Base-by-base conservation (phyloP, 2,113 vertebrate species). In the Propithecus coquereli region DNA sequence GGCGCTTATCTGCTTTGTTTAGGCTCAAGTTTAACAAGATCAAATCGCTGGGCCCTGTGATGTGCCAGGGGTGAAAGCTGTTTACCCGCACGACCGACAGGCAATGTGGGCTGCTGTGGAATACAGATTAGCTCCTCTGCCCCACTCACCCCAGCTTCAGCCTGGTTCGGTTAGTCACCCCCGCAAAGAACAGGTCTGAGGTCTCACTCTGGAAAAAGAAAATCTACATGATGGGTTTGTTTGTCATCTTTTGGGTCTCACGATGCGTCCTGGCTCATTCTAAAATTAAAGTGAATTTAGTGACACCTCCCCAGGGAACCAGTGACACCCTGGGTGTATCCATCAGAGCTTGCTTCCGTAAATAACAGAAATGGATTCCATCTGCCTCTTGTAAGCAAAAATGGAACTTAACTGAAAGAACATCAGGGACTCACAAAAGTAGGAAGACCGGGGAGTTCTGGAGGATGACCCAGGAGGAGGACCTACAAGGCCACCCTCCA, bases 11-110 rank as follows among this genome's bases (percentile, higher is more conserved):
- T 97, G 94, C 97, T 98, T 98, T 98, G 97, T 98, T 98, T 98
- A 98, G 98, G 96, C 98, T 98, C 98, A 96, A 96, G 95, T 98
- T 98, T 98, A 98, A 98, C 97, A 98, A 98, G 98, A 98, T 97
- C 98, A 98, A 98, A 98, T 98, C 94, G 37, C 54, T 25, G 70
- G 96, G 95, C 96, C 96, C 98, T 98, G 90, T 83, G 95, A 97
- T 97, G 97, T 98, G 96, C 97, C 97, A 93, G 68, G 88, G 93
- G 74, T 50, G 63, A 88, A 88, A 61, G 89, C 82, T 85, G 70
- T 87, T 96, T 71, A 43, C 93, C 37, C 0, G 1, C 34, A n/a
- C 57, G 80, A 16, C 0, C 82, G 89, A 95, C 66, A 47, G 0
- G n/a, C 52, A 50, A 18, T 0, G 4, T 30, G 80, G 89, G 83